phyloP scores from a whole-genome alignment of 2,888 invertebrate genomes.

The Microctonus hyperodae region DNA sequence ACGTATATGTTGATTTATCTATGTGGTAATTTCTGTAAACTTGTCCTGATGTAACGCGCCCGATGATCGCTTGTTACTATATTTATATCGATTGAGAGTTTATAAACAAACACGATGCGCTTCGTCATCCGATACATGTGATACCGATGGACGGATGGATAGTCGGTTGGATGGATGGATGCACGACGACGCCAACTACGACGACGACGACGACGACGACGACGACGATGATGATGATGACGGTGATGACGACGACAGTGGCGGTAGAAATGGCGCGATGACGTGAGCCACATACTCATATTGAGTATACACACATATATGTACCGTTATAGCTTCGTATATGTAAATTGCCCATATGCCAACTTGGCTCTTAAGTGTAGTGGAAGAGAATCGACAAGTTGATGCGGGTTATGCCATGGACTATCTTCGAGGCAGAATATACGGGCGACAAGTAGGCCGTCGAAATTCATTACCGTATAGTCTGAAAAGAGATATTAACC shows the following conservation, averaged over 20 bases:
- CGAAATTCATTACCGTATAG: constrained; percentile 52
- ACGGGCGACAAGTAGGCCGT: constrained; percentile 62
- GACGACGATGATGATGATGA: neutral
- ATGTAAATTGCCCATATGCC: constrained; percentile 63
- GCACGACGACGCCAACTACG: too few relatives aligned
- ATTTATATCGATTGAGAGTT: neutral
- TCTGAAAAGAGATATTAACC: constrained; percentile 33
- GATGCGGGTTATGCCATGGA: constrained; percentile 55
- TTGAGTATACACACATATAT: too few relatives aligned
- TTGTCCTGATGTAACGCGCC: neutral
- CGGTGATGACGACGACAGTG: constrained; percentile 16
- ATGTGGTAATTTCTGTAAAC: neutral
- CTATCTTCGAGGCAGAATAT: constrained; percentile 56
- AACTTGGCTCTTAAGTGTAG: constrained; percentile 54
- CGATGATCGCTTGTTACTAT: neutral
- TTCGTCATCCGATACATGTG: neutral
- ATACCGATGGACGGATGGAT: neutral
- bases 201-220: neutral
- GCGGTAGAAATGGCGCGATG: constrained; percentile 36
- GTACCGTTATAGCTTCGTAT: constrained; percentile 49
- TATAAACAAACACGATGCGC: neutral
- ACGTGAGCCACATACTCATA: constrained; percentile 21
- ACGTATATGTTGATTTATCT: neutral
- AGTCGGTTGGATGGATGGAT: neutral
- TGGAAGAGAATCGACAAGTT: constrained; percentile 45